A percentile compares a stretch with the other conserved stretches of the same genome.
Conservation (phyloP, 1,140 invertebrate genomes). For the Kradibia gibbosae region DNA sequence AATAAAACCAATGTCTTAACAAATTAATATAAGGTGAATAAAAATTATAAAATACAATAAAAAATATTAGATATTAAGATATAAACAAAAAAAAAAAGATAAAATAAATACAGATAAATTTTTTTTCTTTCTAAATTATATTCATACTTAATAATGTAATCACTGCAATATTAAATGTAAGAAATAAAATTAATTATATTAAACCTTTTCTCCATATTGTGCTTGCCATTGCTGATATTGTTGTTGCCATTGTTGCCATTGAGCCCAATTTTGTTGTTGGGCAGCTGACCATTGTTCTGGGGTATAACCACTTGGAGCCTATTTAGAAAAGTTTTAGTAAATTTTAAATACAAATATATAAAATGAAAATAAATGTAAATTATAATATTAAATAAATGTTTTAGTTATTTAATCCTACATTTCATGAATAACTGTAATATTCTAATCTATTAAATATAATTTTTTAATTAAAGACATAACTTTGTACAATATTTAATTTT, state of each 20-base stretch:
- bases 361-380: background rate
- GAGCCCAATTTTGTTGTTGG: constrained; percentile 86
- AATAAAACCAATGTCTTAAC: too few species aligned
- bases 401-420: background rate
- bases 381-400: background rate
- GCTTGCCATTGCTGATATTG: constrained; percentile 89
- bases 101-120: too few species aligned
- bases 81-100: constrained; percentile 23
- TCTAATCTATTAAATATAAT: background rate
- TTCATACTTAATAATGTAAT: background rate
- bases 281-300: constrained; percentile 80
- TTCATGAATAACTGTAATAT: background rate
- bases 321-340: constrained; percentile 41
- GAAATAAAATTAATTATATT: background rate
- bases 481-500: background rate
- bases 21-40: background rate
- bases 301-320: constrained; percentile 77
- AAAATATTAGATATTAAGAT: too few species aligned
- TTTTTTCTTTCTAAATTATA: constrained; percentile 1
- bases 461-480: background rate
- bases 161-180: background rate
- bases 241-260: constrained; percentile 88
- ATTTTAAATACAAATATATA: background rate
- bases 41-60: background rate
- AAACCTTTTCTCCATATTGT: constrained; percentile 85